These are phyloP conservation scores for Ascaphus truei DNA, from an alignment of 2,113 vertebrate genomes.

Conservation along the genomic window DNA sequence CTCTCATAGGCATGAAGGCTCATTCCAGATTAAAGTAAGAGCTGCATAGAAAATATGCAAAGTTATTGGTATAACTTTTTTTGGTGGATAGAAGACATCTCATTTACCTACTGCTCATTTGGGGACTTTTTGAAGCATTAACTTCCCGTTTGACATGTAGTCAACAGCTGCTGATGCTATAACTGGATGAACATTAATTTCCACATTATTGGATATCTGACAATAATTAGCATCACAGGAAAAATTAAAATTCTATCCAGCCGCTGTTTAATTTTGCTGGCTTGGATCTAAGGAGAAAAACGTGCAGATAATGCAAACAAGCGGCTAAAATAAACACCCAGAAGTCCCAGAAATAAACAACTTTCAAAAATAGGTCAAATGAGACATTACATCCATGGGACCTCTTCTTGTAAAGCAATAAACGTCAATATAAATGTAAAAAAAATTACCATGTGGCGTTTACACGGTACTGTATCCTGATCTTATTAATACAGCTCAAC, in stretches of 20 bases:
- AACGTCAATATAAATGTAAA: too few relatives aligned
- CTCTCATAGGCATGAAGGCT: too few relatives aligned
- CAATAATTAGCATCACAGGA: conserved; percentile 15
- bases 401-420: too few relatives aligned
- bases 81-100: too few relatives aligned
- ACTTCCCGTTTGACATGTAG: background rate
- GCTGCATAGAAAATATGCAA: background rate
- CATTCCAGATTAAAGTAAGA: background rate
- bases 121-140: background rate
- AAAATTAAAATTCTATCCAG: conserved; percentile 20
- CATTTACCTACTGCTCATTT: background rate
- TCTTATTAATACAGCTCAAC: too few relatives aligned
- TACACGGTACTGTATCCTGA: too few relatives aligned
- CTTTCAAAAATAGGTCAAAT: too few relatives aligned
- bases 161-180: conserved; percentile 28
- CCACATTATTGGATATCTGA: conserved; percentile 4
- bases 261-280: background rate
- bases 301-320: background rate
- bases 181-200: conserved; percentile 16
- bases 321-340: background rate
- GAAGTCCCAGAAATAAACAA: too few relatives aligned
- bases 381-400: too few relatives aligned
- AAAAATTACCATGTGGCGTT: too few relatives aligned
- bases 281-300: background rate
- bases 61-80: background rate